Evolutionary conservation across 35 echinoderm and acorn worm genomes (phyloP).

Genomic region (Ophioderma brevispina): DNA sequence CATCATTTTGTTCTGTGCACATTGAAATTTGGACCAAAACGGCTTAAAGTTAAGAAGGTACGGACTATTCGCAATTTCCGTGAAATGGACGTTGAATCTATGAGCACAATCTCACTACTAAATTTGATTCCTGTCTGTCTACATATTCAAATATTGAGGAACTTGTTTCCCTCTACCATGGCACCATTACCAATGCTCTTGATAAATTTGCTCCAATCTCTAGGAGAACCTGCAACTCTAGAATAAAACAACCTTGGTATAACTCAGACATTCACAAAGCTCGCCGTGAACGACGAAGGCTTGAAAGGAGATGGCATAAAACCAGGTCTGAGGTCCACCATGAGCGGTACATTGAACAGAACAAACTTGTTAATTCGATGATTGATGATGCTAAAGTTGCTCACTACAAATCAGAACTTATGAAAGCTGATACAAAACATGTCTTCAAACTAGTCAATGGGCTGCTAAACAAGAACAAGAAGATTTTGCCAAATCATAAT

Average conservation of each 20-base stretch:
- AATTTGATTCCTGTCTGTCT: neutral
- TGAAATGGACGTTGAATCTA: neutral
- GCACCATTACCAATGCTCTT: neutral
- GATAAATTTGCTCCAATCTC: neutral
- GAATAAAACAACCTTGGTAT: neutral
- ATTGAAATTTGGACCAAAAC: neutral
- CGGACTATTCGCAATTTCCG: neutral
- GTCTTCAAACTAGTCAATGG: neutral
- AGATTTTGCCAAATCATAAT: neutral
- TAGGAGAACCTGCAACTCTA: neutral
- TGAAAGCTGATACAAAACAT: neutral
- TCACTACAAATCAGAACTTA: neutral
- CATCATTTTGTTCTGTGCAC: neutral
- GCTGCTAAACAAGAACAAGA: neutral
- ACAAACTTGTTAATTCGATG: neutral
- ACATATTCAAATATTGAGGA: neutral
- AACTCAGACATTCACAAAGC: constrained; percentile 8
- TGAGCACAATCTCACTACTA: neutral
- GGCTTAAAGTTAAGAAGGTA: neutral
- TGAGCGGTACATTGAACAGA: constrained; percentile 9
- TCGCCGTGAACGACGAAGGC: constrained; percentile 14
- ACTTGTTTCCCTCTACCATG: neutral
- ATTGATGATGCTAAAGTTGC: neutral
- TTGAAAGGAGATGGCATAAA: neutral
- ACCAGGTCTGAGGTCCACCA: neutral